Conservation (phyloP, 2,888 invertebrate genomes). For the Heteromyza rotundicornis region DNA sequence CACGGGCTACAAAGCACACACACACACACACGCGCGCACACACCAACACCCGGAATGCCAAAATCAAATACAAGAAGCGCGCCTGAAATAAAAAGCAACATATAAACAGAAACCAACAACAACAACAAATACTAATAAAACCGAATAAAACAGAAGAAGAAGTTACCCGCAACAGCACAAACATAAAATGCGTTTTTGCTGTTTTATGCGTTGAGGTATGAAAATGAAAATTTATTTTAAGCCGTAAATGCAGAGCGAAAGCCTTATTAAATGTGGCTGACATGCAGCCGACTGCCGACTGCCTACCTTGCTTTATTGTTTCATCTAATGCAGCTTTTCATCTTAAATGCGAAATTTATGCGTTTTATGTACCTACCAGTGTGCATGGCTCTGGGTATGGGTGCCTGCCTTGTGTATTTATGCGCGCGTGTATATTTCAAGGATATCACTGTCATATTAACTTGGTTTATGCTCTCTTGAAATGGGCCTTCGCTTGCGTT, state of each 20-base stretch:
- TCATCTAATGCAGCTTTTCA: not conserved
- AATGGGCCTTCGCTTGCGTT: too few species aligned
- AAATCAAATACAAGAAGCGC: too few species aligned
- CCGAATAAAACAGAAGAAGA: too few species aligned
- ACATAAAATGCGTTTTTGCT: conserved; percentile 15
- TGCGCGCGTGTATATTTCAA: not conserved
- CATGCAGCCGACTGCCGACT: not conserved
- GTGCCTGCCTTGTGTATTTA: not conserved
- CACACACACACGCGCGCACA: too few species aligned
- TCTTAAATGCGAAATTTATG: conserved; percentile 1
- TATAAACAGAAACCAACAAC: not conserved
- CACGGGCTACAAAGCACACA: not conserved
- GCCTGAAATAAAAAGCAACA: not conserved
- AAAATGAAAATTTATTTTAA: conserved; percentile 57
- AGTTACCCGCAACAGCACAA: not conserved
- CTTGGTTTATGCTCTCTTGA: too few species aligned
- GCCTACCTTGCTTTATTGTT: not conserved
- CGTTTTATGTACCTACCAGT: too few species aligned
- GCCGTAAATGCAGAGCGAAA: conserved; percentile 18
- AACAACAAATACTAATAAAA: too few species aligned
- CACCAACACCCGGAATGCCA: too few species aligned
- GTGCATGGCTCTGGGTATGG: not conserved
- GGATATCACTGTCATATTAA: too few species aligned
- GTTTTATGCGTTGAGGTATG: conserved; percentile 47
- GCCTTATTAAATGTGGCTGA: not conserved